A percentile compares a stretch with the other conserved stretches of the same genome.
Evolutionary conservation across 2,888 invertebrate species (phyloP).

Genomic region (Cantharis lateralis): DNA sequence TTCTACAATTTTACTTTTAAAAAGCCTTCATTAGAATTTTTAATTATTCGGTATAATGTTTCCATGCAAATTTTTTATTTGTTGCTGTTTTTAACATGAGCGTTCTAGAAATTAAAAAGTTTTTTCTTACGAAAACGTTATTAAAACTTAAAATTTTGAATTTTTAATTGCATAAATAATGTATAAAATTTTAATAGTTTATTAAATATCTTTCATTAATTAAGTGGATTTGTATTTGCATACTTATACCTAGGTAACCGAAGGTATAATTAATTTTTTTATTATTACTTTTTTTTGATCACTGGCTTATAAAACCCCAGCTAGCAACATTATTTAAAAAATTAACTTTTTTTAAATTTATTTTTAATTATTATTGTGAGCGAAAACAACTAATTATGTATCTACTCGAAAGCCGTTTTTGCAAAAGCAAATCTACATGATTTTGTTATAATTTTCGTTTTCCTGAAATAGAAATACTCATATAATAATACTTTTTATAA

Average conservation of each 20-base stretch:
- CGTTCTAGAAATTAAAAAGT: neutral
- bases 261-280: neutral
- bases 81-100: neutral
- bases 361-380: neutral
- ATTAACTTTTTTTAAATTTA: neutral
- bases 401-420: too few relatives aligned
- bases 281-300: neutral
- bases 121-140: neutral
- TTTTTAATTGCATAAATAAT: neutral
- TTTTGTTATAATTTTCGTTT: too few relatives aligned
- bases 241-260: neutral
- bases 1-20: slow-evolving; percentile 23
- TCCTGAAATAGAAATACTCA: too few relatives aligned
- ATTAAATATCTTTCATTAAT: neutral
- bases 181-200: neutral
- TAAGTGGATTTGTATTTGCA: neutral
- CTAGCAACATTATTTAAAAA: neutral
- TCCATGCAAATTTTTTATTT: slow-evolving; percentile 13
- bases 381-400: too few relatives aligned
- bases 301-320: neutral
- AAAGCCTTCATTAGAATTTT: slow-evolving; percentile 22
- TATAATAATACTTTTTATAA: too few relatives aligned
- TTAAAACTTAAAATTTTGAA: neutral
- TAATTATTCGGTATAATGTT: slow-evolving; percentile 16
- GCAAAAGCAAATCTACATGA: neutral